Percentiles rank a stretch among this genome's conserved stretches.
These are phyloP conservation scores for Neolamprologus sp. DNA, from an alignment of 2,113 vertebrate species.

Conservation along the genomic window DNA sequence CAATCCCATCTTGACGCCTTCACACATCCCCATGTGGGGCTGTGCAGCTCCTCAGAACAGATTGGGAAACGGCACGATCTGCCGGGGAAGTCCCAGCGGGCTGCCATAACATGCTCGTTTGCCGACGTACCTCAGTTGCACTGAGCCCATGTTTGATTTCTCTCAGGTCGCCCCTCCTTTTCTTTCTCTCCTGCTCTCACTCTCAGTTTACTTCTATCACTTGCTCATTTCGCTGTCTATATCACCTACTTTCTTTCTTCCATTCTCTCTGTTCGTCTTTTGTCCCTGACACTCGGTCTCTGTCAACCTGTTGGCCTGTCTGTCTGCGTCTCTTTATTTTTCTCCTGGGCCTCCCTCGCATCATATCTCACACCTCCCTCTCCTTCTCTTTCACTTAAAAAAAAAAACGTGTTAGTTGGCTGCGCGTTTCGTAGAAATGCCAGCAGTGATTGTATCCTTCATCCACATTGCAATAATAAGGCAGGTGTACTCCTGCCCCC, in stretches of 20 bases:
- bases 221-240: conserved; percentile 53
- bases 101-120: conserved; percentile 71
- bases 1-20: conserved; percentile 73
- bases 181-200: conserved; percentile 45
- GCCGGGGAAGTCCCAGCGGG: conserved; percentile 70
- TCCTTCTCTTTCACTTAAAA: conserved; percentile 31
- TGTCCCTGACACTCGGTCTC: conserved; percentile 41
- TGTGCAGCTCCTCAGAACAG: conserved; percentile 71
- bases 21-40: conserved; percentile 68
- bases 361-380: conserved; percentile 34
- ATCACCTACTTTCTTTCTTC: conserved; percentile 40
- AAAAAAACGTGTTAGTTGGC: conserved; percentile 53
- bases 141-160: conserved; percentile 72
- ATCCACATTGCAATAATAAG: conserved; percentile 59
- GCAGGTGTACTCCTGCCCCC: conserved; percentile 35
- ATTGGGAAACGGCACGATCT: conserved; percentile 76
- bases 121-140: conserved; percentile 64
- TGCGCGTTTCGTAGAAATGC: conserved; percentile 56
- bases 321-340: conserved; percentile 15
- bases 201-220: conserved; percentile 57
- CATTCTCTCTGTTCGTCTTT: neutral
- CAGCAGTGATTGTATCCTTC: conserved; percentile 63
- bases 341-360: conserved; percentile 20
- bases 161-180: conserved; percentile 65
- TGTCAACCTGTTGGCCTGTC: conserved; percentile 49